Evolutionary conservation across 2,797 vertebrate genomes (phyloP), one percentile per base, ranked within the genome.

Genomic region (Tangara arthus): DNA sequence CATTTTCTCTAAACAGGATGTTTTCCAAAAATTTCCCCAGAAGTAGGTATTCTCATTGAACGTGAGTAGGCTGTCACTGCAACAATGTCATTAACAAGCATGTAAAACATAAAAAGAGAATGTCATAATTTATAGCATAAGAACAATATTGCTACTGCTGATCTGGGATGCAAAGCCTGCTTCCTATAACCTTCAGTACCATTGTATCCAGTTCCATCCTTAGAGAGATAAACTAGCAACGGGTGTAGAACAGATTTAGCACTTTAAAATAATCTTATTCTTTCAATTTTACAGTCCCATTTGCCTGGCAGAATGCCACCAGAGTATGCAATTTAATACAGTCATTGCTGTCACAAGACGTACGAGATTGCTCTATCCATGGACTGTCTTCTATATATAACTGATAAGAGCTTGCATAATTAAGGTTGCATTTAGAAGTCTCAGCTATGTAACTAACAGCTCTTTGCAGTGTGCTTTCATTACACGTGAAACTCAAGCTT

Each of bases 331-430:
- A 96, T 93, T 87, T 83, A 96, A 94, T 90, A 89, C 84, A 83
- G 61, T 68, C 87, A 87, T 59, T 81, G 69, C 87, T 92, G 89
- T 93, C 94, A 95, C 92, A 96, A 94, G 84, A 89, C 65, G 63
- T 75, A 71, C 52, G 9, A 79, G 71, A 92, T 76, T 93, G 89
- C 73, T 94, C 84, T 94, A 91, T 75, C 81, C 59, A 71, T 49
- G 53, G 78, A 66, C 91, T 57, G 30, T 61, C 72, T 81, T 94
- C 96, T 96, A 94, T 95, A 95, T 92, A 89, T 95, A 96, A 94
- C 93, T 66, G 92, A 69, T 94, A 94, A 93, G 80, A 92, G 83
- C 68, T 88, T 95, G 92, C 71, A 94, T 91, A 91, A 95, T 95
- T 94, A 94, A 96, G 82, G 87, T 66, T 94, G 87, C 81, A 90